Percentiles rank a stretch among this genome's conserved stretches.
phyloP scores from a whole-genome alignment of 37 sponge, comb jelly and placozoan species.

The Aphrocallistes beatrix region DNA sequence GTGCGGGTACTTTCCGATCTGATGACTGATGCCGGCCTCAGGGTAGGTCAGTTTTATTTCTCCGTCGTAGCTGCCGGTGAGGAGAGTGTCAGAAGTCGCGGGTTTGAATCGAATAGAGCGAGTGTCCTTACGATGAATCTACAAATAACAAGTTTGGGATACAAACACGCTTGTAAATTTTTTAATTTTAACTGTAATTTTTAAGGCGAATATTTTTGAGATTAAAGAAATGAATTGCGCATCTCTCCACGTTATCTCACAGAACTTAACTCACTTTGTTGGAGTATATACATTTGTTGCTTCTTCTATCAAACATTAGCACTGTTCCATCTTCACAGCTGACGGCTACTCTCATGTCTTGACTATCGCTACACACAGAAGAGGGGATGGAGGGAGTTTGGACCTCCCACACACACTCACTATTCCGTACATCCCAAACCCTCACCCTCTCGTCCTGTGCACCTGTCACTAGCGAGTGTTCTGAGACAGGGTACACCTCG shows the following conservation, averaged over 20 bases:
- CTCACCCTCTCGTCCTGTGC: conserved; percentile 42
- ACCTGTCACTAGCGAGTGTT: conserved; percentile 35
- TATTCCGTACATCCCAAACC: conserved; percentile 49
- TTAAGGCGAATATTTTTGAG: no score
- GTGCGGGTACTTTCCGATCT: conserved; percentile 39
- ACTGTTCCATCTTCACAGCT: conserved; percentile 38
- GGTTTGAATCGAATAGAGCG: conserved; percentile 19
- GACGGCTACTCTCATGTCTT: neutral
- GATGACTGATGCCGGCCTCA: neutral
- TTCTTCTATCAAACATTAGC: conserved; percentile 26
- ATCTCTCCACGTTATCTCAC: no score
- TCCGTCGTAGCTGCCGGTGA: conserved; percentile 70
- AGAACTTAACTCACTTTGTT: neutral
- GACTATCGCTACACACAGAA: conserved; percentile 12
- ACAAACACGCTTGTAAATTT: no score
- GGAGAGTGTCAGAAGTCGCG: conserved; percentile 26
- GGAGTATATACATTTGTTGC: neutral
- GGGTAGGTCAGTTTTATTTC: conserved; percentile 28
- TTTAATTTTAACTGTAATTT: no score
- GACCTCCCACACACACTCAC: neutral
- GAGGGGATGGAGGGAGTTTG: neutral
- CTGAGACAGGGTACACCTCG: conserved; percentile 21
- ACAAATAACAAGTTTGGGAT: neutral
- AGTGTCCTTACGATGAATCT: neutral
- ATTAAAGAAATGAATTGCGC: no score